Evolutionary conservation across 2,888 invertebrate species (phyloP).

Genomic region (Tenodera sinensis): DNA sequence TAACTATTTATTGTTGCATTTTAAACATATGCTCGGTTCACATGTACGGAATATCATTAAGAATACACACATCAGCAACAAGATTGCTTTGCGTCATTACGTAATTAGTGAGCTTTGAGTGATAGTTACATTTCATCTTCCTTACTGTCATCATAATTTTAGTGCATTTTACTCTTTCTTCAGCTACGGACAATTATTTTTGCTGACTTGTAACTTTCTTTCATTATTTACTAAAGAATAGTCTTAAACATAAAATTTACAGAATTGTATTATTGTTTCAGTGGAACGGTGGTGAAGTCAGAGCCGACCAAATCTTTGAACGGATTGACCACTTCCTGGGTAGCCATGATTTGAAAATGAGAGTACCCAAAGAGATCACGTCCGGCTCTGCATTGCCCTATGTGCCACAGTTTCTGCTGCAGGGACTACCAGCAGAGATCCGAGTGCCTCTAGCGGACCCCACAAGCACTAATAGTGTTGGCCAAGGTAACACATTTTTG

Average conservation of each 20-base stretch:
- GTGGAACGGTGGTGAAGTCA: not conserved
- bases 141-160: too few relatives aligned
- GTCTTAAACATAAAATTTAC: too few relatives aligned
- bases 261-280: not conserved
- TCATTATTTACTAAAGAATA: not conserved
- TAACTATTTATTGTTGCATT: too few relatives aligned
- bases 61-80: too few relatives aligned
- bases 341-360: conserved; percentile 70
- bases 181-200: not conserved
- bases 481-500: conserved; percentile 38
- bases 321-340: conserved; percentile 68
- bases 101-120: too few relatives aligned
- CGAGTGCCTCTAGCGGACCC: conserved; percentile 63
- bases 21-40: too few relatives aligned
- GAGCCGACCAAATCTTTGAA: conserved; percentile 21
- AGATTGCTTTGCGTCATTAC: too few relatives aligned
- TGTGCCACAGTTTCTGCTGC: conserved; percentile 62
- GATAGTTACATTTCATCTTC: too few relatives aligned
- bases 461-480: conserved; percentile 36
- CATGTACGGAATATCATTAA: too few relatives aligned
- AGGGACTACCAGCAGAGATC: conserved; percentile 62
- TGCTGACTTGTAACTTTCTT: not conserved
- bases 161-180: too few relatives aligned
- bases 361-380: conserved; percentile 63
- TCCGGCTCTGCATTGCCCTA: conserved; percentile 47